phyloP scores from a whole-genome alignment of 2,888 invertebrate genomes.

The Lutraria lutraria region DNA sequence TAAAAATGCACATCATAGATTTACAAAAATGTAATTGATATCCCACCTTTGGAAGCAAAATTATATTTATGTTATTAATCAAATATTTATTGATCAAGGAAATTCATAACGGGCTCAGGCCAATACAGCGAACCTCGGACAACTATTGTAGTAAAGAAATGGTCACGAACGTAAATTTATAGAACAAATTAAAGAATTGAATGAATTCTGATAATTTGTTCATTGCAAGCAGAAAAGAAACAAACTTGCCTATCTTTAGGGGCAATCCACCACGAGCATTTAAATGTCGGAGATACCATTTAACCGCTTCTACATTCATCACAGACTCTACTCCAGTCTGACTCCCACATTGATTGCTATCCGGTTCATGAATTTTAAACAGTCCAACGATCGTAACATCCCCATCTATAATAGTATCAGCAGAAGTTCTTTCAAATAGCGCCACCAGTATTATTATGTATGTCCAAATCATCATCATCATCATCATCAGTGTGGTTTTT shows the following conservation, averaged over 20 bases:
- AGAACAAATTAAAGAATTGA: too few species aligned
- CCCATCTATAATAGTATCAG: neutral
- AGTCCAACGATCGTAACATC: conserved; percentile 6
- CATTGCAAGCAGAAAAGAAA: neutral
- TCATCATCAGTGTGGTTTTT: neutral
- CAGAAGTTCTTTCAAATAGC: neutral
- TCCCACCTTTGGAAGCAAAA: too few species aligned
- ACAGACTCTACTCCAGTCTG: neutral
- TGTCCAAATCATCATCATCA: neutral
- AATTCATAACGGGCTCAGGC: too few species aligned
- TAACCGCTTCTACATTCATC: conserved; percentile 28
- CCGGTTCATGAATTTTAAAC: conserved; percentile 13
- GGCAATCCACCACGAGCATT: neutral
- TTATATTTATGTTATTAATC: too few species aligned
- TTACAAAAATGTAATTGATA: too few species aligned
- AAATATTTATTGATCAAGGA: too few species aligned
- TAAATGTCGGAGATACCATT: conserved; percentile 32
- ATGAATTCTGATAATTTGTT: neutral
- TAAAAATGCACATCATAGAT: too few species aligned
- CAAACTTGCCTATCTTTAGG: conserved; percentile 14
- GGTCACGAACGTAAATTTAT: too few species aligned
- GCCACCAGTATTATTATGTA: neutral
- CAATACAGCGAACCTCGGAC: too few species aligned
- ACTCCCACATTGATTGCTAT: neutral
- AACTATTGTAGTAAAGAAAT: too few species aligned